Evolutionary conservation across 2,797 vertebrate genomes (phyloP).

Genomic region (Apogon hyalosoma): DNA sequence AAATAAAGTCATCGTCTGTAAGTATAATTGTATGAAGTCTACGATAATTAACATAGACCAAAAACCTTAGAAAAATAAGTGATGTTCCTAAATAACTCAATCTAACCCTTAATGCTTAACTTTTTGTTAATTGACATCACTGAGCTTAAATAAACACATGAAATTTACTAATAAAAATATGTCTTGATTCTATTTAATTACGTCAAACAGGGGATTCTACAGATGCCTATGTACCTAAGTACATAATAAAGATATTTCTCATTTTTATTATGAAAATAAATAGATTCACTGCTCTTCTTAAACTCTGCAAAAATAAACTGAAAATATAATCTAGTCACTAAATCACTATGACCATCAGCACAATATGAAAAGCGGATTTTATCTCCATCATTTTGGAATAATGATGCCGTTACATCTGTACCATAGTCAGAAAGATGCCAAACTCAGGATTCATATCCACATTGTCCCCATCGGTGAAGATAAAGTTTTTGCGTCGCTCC

Average conservation of each 20-base stretch:
- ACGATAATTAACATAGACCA: conserved; percentile 26
- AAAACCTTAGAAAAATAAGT: conserved; percentile 16
- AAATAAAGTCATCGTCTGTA: conserved; percentile 13
- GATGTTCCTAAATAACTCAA: background rate
- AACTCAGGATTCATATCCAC: conserved; percentile 97
- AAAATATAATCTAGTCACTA: background rate
- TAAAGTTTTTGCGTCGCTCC: conserved; percentile 89
- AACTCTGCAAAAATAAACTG: background rate
- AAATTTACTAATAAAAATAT: too few species aligned
- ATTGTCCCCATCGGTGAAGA: conserved; percentile 95
- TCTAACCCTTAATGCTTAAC: background rate
- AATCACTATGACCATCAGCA: background rate
- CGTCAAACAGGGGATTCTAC: too few species aligned
- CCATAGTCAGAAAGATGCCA: conserved; percentile 98
- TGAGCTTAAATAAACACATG: too few species aligned
- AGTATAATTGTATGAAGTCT: conserved; percentile 22
- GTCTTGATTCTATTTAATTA: too few species aligned
- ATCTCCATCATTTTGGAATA: background rate
- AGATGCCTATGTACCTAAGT: too few species aligned
- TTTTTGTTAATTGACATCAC: background rate
- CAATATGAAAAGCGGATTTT: background rate
- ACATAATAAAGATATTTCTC: too few species aligned
- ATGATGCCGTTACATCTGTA: conserved; percentile 63
- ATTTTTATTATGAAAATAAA: too few species aligned
- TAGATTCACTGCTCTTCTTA: background rate